Evolutionary conservation across 2,113 vertebrate genomes (phyloP).

Genomic region (Onychostruthus taczanowskii): DNA sequence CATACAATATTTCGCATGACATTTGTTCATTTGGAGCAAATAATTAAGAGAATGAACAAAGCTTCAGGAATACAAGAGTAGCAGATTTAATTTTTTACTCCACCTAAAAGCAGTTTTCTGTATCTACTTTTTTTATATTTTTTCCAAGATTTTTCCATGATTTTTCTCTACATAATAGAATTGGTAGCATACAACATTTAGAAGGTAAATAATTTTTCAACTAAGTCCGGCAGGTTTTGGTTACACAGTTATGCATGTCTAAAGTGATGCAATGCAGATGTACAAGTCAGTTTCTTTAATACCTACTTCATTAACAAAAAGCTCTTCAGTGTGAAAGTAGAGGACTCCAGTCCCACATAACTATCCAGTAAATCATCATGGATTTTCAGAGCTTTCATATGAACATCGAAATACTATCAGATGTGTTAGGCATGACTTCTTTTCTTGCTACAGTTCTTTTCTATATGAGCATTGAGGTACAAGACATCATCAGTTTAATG

Average conservation of each 20-base stretch:
- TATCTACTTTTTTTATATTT: not conserved
- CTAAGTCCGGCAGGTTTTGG: conserved; percentile 9
- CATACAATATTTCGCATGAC: not conserved
- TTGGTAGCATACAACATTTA: not conserved
- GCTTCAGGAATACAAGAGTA: not conserved
- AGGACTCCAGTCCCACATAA: not conserved
- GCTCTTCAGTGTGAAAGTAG: conserved; percentile 6
- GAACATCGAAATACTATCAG: conserved; percentile 15
- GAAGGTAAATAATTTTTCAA: conserved; percentile 28
- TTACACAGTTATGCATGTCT: conserved; percentile 1
- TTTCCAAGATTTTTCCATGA: not conserved
- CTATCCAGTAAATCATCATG: conserved; percentile 24
- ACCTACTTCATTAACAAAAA: conserved; percentile 38
- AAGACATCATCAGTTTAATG: conserved; percentile 38
- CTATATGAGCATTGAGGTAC: not conserved
- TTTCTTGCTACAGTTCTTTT: conserved; percentile 26
- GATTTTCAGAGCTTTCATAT: conserved; percentile 23
- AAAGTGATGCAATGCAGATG: conserved; percentile 6
- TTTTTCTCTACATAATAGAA: not conserved
- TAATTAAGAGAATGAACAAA: not conserved
- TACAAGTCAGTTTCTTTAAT: not conserved
- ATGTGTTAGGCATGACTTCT: conserved; percentile 44
- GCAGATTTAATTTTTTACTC: not conserved
- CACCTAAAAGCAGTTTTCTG: not conserved
- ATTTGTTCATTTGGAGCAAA: conserved; percentile 15